phyloP scores from a whole-genome alignment of 2,888 invertebrate genomes.

The Prenolepis imparis region DNA sequence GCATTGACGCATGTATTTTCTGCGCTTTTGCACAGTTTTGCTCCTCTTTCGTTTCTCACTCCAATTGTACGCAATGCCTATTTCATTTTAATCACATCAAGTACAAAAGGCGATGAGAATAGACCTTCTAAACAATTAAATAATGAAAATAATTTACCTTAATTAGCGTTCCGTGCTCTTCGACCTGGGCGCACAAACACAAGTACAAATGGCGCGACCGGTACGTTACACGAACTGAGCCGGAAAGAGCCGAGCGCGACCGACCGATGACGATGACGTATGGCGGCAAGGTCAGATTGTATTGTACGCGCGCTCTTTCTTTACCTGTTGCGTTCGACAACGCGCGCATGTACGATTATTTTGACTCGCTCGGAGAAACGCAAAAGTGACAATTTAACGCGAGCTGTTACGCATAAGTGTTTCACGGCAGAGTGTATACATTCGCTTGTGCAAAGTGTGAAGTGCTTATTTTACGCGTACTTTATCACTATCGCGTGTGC shows the following conservation, averaged over 20 bases:
- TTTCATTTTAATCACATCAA: neutral
- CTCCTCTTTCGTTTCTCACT: neutral
- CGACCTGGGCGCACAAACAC: too few species aligned
- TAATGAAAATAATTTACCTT: neutral
- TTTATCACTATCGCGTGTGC: neutral
- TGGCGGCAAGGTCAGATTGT: neutral
- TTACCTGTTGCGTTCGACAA: slow-evolving; percentile 73
- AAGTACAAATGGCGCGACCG: neutral
- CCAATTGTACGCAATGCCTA: neutral
- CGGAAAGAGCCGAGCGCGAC: slow-evolving; percentile 4
- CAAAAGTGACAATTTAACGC: neutral
- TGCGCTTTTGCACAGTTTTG: neutral
- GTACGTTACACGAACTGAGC: neutral
- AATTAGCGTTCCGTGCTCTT: neutral
- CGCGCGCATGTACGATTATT: neutral
- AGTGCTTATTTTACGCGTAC: neutral
- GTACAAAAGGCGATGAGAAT: neutral
- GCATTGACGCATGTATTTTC: too few species aligned
- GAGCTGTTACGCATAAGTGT: neutral
- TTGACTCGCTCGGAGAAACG: neutral
- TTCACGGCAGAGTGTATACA: neutral
- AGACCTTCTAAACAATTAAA: neutral
- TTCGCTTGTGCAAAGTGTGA: neutral
- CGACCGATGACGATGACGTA: neutral
- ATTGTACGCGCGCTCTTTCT: slow-evolving; percentile 67